Percentiles rank a stretch among this genome's conserved stretches.
phyloP scores from a whole-genome alignment of 2,888 invertebrate species.

The Stratiomys singularior region DNA sequence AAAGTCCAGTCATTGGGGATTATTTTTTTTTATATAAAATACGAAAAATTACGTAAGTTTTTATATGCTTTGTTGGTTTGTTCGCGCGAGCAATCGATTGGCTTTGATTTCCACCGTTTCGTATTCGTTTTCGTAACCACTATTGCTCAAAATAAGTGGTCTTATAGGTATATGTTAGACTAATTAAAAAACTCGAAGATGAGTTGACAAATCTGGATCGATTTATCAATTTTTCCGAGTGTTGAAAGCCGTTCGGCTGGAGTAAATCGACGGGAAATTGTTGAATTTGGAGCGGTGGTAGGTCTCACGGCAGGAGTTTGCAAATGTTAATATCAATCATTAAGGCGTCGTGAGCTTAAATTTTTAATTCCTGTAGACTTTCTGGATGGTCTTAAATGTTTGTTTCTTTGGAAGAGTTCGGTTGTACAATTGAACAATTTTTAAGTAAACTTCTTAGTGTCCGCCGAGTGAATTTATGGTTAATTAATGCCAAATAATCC shows the following conservation, averaged over 20 bases:
- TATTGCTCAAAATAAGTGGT: background rate
- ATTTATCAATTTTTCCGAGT: background rate
- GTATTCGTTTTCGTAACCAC: background rate
- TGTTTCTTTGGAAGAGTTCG: no score
- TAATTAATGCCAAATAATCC: no score
- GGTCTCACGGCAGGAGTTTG: background rate
- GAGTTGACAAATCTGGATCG: background rate
- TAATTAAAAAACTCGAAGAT: background rate
- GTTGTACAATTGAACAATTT: no score
- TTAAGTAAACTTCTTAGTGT: no score
- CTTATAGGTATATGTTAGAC: background rate
- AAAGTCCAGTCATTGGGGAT: constrained; percentile 19
- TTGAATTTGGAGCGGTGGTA: background rate
- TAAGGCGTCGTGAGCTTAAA: no score
- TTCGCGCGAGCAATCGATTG: background rate
- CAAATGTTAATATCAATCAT: no score
- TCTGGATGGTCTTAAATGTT: no score
- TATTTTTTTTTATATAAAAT: constrained; percentile 21
- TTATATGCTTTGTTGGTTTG: constrained; percentile 14
- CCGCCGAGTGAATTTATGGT: no score
- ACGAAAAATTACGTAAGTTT: constrained; percentile 35
- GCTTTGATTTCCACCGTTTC: constrained; percentile 13
- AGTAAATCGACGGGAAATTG: background rate
- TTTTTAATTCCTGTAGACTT: no score
- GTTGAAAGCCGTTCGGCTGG: background rate